A percentile compares a stretch with the other conserved stretches of the same genome.
phyloP scores from a whole-genome alignment of 2,797 vertebrate genomes.

The Xenops minutus region DNA sequence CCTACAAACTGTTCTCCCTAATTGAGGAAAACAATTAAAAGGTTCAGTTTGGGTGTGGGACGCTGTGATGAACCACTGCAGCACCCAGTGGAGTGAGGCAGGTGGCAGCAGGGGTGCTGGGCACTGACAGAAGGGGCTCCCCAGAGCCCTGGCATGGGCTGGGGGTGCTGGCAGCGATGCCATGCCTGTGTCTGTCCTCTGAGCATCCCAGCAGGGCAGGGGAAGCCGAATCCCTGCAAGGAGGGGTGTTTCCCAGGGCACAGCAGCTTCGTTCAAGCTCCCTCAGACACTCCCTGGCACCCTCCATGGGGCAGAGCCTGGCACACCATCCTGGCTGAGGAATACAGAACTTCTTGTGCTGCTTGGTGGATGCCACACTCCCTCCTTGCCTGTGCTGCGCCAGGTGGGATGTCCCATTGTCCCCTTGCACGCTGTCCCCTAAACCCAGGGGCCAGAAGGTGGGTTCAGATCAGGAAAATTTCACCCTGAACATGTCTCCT shows the following conservation, averaged over 20 bases:
- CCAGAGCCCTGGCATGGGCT: background rate
- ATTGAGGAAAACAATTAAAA: background rate
- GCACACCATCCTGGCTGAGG: rapidly evolving
- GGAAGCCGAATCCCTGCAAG: background rate
- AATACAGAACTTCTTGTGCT: background rate
- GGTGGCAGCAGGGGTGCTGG: rapidly evolving
- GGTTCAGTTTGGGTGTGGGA: background rate
- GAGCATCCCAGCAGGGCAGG: background rate
- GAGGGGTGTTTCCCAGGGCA: background rate
- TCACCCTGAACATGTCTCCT: background rate
- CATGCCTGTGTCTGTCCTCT: rapidly evolving
- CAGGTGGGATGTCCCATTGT: background rate
- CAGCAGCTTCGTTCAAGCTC: background rate
- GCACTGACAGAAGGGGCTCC: background rate
- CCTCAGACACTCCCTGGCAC: no score
- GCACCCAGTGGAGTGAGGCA: rapidly evolving
- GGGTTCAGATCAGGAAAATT: rapidly evolving
- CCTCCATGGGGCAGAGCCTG: background rate
- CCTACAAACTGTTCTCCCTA: background rate
- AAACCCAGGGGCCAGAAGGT: background rate
- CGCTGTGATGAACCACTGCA: background rate
- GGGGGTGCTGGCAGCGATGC: background rate
- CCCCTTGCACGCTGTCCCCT: background rate
- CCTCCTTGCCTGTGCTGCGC: background rate
- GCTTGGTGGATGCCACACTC: rapidly evolving